These are phyloP conservation scores for Cygnus buccinator DNA, from an alignment of 2,113 vertebrate species.

Conservation along the genomic window DNA sequence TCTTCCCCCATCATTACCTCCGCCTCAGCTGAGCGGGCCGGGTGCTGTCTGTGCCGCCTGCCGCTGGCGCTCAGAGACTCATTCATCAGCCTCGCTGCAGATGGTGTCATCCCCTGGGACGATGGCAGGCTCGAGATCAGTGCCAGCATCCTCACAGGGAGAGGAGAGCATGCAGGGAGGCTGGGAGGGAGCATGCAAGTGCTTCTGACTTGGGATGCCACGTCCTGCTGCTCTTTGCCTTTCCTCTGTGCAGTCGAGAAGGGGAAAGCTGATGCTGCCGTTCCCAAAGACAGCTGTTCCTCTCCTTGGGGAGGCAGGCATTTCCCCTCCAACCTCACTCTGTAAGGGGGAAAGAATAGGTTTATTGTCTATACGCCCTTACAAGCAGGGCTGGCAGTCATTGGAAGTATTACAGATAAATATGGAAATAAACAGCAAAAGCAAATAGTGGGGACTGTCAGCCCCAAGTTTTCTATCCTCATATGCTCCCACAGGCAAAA, in stretches of 20 bases:
- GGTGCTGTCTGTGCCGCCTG: slow-evolving; percentile 34
- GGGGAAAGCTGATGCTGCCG: neutral
- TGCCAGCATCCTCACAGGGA: slow-evolving; percentile 17
- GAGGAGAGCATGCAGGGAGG: neutral
- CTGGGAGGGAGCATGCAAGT: neutral
- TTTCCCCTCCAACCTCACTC: neutral
- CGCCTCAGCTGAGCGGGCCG: slow-evolving; percentile 31
- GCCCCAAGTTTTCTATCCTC: neutral
- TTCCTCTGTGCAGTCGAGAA: neutral
- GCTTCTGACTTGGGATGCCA: neutral
- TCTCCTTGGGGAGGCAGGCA: neutral
- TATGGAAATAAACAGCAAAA: neutral
- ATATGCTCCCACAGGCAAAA: neutral
- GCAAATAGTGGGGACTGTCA: neutral
- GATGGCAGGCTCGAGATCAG: neutral
- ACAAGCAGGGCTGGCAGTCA: neutral
- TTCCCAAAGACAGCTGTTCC: neutral
- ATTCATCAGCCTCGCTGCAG: slow-evolving; percentile 66
- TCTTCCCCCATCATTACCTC: slow-evolving; percentile 55
- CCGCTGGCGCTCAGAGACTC: slow-evolving; percentile 22
- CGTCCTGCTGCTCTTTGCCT: neutral
- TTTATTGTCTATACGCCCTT: neutral
- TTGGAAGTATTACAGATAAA: neutral
- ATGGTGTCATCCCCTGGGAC: slow-evolving; percentile 68
- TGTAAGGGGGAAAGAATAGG: neutral